A percentile compares a stretch with the other conserved stretches of the same genome.
phyloP scores from a whole-genome alignment of 1,140 invertebrate genomes.

The Pogonomyrmex californicus region DNA sequence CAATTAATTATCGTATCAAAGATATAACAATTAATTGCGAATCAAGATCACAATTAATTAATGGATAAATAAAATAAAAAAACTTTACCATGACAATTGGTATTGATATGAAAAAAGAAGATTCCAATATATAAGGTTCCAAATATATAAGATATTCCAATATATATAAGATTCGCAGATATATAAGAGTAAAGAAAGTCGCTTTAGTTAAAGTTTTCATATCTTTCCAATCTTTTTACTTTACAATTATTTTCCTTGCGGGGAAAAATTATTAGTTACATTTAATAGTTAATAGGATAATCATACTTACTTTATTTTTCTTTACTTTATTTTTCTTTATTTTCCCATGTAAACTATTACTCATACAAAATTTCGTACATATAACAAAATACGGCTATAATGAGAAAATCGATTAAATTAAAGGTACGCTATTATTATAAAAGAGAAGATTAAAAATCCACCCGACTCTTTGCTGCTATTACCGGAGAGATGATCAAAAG shows the following conservation, averaged over 20 bases:
- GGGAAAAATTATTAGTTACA: neutral
- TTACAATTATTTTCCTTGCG: neutral
- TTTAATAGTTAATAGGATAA: constrained; percentile 25
- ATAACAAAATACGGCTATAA: constrained; percentile 34
- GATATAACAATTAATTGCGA: constrained; percentile 67
- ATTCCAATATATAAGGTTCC: too few species aligned
- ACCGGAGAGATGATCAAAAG: constrained; percentile 67
- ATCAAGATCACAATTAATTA: constrained; percentile 66
- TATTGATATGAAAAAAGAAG: neutral
- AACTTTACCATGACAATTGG: neutral
- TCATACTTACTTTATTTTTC: neutral
- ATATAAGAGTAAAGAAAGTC: neutral
- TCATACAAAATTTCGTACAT: neutral
- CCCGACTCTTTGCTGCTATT: constrained; percentile 62
- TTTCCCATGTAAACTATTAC: neutral
- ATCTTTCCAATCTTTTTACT: neutral
- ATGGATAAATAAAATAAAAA: constrained; percentile 20
- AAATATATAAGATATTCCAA: too few species aligned
- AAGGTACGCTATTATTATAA: constrained; percentile 61
- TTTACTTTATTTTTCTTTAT: neutral
- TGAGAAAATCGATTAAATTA: constrained; percentile 52
- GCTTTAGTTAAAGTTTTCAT: neutral
- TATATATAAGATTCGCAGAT: neutral
- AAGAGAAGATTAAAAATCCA: constrained; percentile 63
- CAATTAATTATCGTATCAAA: too few species aligned